Evolutionary conservation across 2,797 vertebrate genomes (phyloP).

Genomic region (Gobio occitaniae): DNA sequence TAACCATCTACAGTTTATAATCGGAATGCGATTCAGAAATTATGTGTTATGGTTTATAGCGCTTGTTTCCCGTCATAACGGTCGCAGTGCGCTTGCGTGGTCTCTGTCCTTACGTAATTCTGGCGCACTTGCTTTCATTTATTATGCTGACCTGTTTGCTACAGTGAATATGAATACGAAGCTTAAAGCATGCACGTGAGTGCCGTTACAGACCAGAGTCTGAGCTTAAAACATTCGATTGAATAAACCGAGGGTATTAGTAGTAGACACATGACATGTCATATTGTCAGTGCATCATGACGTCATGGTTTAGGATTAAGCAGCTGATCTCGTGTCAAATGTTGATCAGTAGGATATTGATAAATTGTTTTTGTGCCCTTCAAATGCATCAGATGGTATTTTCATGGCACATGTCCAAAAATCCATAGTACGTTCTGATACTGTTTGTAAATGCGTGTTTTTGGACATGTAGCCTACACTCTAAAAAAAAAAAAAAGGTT

Average conservation of each 20-base stretch:
- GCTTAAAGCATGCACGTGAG: not conserved
- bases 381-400: not conserved
- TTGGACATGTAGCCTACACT: not conserved
- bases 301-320: not conserved
- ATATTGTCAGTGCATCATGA: conserved; percentile 3
- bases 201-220: not conserved
- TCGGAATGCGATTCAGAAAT: not conserved
- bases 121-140: conserved; percentile 47
- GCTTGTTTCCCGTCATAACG: conserved; percentile 14
- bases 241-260: not conserved
- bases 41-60: not conserved
- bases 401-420: not conserved
- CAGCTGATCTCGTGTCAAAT: not conserved
- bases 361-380: not conserved
- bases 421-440: not conserved
- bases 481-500: too few relatives aligned
- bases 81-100: conserved; percentile 49
- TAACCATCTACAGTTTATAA: conserved; percentile 38
- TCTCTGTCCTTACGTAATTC: conserved; percentile 59
- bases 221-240: not conserved
- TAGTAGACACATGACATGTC: not conserved
- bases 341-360: not conserved
- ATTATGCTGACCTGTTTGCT: not conserved
- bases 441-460: not conserved
- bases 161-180: not conserved